Evolutionary conservation across 1,140 invertebrate species (phyloP).

Genomic region (Drosophila punjabiensis): DNA sequence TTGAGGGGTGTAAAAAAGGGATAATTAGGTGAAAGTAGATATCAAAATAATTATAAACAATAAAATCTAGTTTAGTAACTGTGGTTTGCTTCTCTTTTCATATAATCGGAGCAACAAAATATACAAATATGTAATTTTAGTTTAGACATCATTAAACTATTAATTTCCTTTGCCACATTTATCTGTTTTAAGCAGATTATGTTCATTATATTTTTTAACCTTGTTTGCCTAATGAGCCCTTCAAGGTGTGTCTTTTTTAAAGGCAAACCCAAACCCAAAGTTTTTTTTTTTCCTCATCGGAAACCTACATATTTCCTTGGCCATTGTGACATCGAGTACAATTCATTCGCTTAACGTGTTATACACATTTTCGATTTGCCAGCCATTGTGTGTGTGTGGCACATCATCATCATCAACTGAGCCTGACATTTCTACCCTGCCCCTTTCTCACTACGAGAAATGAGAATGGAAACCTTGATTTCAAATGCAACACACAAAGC

Average conservation of each 20-base stretch:
- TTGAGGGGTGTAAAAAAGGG: background rate
- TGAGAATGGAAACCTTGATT: slow-evolving; percentile 58
- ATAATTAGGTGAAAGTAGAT: background rate
- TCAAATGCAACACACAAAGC: slow-evolving; percentile 73
- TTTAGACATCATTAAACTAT: background rate
- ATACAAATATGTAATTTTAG: background rate
- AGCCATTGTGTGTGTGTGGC: slow-evolving; percentile 34
- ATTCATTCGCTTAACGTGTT: slow-evolving; percentile 52
- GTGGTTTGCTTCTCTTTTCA: no score
- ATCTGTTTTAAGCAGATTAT: background rate
- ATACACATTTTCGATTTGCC: slow-evolving; percentile 48
- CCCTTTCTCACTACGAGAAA: background rate
- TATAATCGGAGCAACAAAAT: background rate
- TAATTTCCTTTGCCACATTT: background rate
- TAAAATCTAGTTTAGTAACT: background rate
- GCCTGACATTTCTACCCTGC: slow-evolving; percentile 28
- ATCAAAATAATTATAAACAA: background rate
- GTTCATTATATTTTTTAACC: background rate
- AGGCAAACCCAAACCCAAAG: background rate
- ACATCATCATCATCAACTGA: slow-evolving; percentile 46
- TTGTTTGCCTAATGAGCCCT: background rate
- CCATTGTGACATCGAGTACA: slow-evolving; percentile 34
- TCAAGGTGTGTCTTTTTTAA: background rate
- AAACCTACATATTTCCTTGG: slow-evolving; percentile 8
- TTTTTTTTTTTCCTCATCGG: background rate